Base-by-base conservation (phyloP, 2,113 vertebrate species). In the Oryzias melastigma region DNA sequence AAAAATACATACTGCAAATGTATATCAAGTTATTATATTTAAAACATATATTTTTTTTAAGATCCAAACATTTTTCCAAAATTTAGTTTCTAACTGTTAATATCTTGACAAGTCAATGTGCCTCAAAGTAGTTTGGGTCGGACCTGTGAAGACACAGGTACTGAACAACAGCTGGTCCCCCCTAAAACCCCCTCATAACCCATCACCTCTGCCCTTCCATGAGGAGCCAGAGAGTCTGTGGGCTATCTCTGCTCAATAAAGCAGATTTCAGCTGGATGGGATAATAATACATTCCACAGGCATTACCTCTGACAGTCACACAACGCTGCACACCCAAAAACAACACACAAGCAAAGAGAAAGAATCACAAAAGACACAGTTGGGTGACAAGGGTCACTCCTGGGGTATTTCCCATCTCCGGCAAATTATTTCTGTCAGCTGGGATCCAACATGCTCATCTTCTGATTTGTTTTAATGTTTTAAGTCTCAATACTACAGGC, bases 161-260 rank as follows among this genome's bases (percentile, higher is more conserved):
- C 49, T 20, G 77, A 79, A 87, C 59, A 59, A 85, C 90, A 90
- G 58, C 87, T 81, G 87, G 77, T 79, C 35, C 35, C 35, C 35
- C 35, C 8, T 10, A 35, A 35, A 53, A 50, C 24, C 46, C 46
- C 52, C 24, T 12, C 12, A 35, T 12, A 4, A 27, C 40, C 48
- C 16, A 4, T 68, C 69, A 53, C 61, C 57, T 45, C 60, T 8
- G 78, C 84, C 71, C 84, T 84, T 80, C 90, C 87, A 83, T 68
- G 86, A 93, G 94, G 93, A 96, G 95, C 90, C 94, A 95, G 91
- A 81, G 88, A 92, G 94, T 95, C 95, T 96, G 83, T 75, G 54
- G 89, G 91, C 94, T 93, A 93, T 95, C 93, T 60, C 85, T 56
- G 81, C 85, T 80, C 87, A 90, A 92, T 52, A 90, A 85, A 84